Conservation (phyloP, 1,140 invertebrate species). For the Dendroctonus valens region DNA sequence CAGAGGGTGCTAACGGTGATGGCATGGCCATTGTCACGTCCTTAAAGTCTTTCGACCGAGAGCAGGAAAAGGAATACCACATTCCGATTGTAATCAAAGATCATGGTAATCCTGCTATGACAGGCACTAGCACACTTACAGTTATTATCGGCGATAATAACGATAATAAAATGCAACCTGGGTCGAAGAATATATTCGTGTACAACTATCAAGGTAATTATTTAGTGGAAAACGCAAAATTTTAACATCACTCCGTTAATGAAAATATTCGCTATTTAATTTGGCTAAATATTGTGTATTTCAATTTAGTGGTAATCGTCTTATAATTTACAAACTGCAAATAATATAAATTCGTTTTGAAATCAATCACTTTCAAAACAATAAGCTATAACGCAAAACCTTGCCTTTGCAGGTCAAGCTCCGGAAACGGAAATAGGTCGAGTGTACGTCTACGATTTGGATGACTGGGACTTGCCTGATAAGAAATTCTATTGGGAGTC, state of each 20-base stretch:
- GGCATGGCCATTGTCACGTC: slow-evolving; percentile 93
- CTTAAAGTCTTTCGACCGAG: slow-evolving; percentile 87
- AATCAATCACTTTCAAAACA: not conserved
- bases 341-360: not conserved
- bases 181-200: slow-evolving; percentile 93
- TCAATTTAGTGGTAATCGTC: slow-evolving; percentile 1
- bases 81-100: slow-evolving; percentile 94
- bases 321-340: too few relatives aligned
- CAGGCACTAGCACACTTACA: slow-evolving; percentile 90
- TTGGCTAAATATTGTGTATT: not conserved
- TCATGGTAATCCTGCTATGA: slow-evolving; percentile 85
- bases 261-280: too few relatives aligned
- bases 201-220: slow-evolving; percentile 83
- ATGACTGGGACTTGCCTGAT: slow-evolving; percentile 96
- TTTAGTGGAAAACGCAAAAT: too few relatives aligned
- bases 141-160: slow-evolving; percentile 96
- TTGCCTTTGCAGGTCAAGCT: slow-evolving; percentile 60
- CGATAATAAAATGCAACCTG: slow-evolving; percentile 96
- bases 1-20: slow-evolving; percentile 91
- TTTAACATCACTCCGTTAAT: too few relatives aligned
- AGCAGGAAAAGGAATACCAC: slow-evolving; percentile 92
- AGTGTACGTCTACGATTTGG: slow-evolving; percentile 93
- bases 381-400: not conserved
- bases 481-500: slow-evolving; percentile 94
- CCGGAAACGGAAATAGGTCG: slow-evolving; percentile 91